Evolutionary conservation across 2,888 invertebrate genomes (phyloP), one percentile per base, ranked within the genome.

Genomic region (Dyspetes luteomarginatus): DNA sequence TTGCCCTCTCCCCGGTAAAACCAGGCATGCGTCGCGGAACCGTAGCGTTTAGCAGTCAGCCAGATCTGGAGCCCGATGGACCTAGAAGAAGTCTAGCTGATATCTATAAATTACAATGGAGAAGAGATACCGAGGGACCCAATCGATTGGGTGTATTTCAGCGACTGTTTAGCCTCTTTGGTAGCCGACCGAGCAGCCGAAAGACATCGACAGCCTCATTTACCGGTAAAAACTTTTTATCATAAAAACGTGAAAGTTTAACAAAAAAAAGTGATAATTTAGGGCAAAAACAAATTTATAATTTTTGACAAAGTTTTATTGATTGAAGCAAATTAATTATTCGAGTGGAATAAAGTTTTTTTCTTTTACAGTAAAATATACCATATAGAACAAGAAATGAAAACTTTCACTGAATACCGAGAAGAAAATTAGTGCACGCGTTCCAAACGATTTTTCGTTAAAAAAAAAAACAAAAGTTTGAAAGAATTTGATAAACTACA

Each of bases 151-250:
- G 92, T 1, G 91, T 92, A 50, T 91, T 92, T 76, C 90, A 92
- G 69, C 89, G 91, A 60, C 83, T 92, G 50, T 87, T 92, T 87
- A 91, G 90, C 85, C 94, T 96, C 86, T 95, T 96, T 86, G 94
- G 94, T 58, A 94, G 94, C 84, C 93, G 95, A 87, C 94, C 95
- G 0, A 93, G 93, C 3, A 95, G 95, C 87, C 93, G 95, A 80
- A 95, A 95, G 89, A 95, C 95, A 0, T 95, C 95, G 0, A 93
- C 94, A 0, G 94, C 94, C 88, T 94, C 95, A 0, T 95, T 95
- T 87, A 93, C 91, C 7, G 90, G 91, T 90, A 84, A 77, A 41
- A 48, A n/a, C 17, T 55, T 9, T n/a, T 41, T 41, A 22, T 12
- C 2, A 56, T 15, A 58, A 17, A 56, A 5, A n/a, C 19, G 5